These are phyloP conservation scores for Thoracochromis brauschi DNA, from an alignment of 2,113 vertebrate species.

Conservation along the genomic window DNA sequence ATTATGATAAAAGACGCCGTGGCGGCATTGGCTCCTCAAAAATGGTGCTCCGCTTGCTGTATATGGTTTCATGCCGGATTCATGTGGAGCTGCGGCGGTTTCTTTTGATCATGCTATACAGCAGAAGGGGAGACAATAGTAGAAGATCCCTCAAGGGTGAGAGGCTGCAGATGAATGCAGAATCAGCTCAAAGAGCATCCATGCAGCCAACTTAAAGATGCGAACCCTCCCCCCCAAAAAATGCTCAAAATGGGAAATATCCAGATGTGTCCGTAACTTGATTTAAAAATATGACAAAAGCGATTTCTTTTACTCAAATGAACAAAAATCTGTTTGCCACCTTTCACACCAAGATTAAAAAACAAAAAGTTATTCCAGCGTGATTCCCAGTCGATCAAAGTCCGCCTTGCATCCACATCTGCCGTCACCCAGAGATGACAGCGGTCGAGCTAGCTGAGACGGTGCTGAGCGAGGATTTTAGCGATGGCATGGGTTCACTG, in stretches of 20 bases:
- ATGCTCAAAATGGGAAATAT: background rate
- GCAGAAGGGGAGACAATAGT: conserved; percentile 32
- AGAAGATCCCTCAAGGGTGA: conserved; percentile 31
- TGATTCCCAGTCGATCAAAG: background rate
- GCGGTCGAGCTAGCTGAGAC: background rate
- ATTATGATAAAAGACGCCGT: background rate
- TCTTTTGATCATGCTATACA: conserved; percentile 43
- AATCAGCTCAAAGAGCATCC: conserved; percentile 9
- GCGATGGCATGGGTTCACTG: background rate
- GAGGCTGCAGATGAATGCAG: conserved; percentile 20
- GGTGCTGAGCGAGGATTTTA: background rate
- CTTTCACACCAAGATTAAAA: background rate
- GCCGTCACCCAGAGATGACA: background rate
- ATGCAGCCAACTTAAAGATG: background rate
- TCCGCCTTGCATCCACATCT: background rate
- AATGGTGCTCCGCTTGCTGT: conserved; percentile 1
- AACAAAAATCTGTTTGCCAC: background rate
- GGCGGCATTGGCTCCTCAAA: conserved; percentile 1
- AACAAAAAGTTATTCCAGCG: conserved; percentile 16
- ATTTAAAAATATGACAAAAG: background rate
- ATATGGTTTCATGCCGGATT: conserved; percentile 25
- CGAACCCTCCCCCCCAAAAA: background rate
- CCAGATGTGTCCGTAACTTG: background rate
- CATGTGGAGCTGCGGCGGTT: background rate
- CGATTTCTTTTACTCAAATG: background rate